phyloP scores from a whole-genome alignment of 2,888 invertebrate genomes.

The Habrosyne pyritoides region DNA sequence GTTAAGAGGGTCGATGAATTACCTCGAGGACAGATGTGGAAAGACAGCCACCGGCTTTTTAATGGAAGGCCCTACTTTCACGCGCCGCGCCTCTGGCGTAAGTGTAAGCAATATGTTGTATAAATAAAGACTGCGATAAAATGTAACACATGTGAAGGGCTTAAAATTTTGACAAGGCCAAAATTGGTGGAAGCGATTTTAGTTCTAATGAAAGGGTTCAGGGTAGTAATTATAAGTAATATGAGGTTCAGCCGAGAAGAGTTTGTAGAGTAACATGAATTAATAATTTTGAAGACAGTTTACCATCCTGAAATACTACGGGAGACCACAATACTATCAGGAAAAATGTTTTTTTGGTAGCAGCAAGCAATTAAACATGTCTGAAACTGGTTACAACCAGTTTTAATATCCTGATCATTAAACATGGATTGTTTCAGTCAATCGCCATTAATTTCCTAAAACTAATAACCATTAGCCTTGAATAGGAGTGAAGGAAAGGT shows the following conservation, averaged over 20 bases:
- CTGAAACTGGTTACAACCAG: no score
- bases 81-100: slow-evolving; percentile 9
- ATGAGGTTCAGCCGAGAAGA: background rate
- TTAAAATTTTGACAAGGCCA: background rate
- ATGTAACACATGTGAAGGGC: background rate
- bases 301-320: background rate
- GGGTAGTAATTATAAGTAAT: no score
- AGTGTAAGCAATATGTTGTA: slow-evolving; percentile 4
- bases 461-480: slow-evolving; percentile 45
- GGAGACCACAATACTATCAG: no score
- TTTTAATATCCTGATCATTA: slow-evolving; percentile 7
- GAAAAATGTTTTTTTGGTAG: no score
- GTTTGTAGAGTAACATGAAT: background rate
- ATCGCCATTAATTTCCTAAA: slow-evolving; percentile 8
- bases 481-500: slow-evolving; percentile 42
- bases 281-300: background rate
- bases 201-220: background rate
- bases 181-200: background rate
- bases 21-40: slow-evolving; percentile 22
- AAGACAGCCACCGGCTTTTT: slow-evolving; percentile 20
- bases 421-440: slow-evolving; percentile 19
- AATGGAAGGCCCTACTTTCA: slow-evolving; percentile 30
- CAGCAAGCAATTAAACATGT: no score
- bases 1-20: slow-evolving; percentile 57
- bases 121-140: background rate